Conservation (phyloP, 2,113 vertebrate species). For the Crotalus horridus region DNA sequence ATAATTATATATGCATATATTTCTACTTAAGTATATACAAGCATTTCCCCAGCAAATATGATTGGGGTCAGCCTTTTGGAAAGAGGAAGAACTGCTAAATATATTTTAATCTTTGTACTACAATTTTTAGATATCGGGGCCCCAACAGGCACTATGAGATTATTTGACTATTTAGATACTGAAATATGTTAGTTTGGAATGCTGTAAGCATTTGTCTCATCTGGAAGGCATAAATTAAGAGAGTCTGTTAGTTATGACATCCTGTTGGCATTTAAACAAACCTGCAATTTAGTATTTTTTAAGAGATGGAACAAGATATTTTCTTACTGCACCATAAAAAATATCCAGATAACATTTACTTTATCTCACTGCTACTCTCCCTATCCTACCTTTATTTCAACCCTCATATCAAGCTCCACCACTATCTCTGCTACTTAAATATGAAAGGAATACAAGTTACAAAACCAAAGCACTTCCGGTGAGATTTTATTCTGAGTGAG, state of each 20-base stretch:
- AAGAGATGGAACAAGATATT: background rate
- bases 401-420: background rate
- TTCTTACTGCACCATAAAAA: background rate
- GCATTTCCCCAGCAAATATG: background rate
- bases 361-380: background rate
- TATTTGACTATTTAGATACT: background rate
- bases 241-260: background rate
- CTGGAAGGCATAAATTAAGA: background rate
- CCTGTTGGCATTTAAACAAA: background rate
- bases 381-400: background rate
- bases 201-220: background rate
- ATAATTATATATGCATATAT: background rate
- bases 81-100: background rate
- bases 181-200: background rate
- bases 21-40: background rate
- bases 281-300: background rate
- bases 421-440: background rate
- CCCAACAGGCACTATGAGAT: background rate
- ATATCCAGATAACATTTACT: background rate
- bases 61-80: background rate
- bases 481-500: background rate
- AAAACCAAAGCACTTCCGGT: background rate
- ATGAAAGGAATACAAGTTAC: background rate
- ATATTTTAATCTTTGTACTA: background rate
- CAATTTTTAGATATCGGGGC: background rate